Evolutionary conservation across 2,797 vertebrate genomes (phyloP).

Genomic region (Helicolenus hilgendorfi): DNA sequence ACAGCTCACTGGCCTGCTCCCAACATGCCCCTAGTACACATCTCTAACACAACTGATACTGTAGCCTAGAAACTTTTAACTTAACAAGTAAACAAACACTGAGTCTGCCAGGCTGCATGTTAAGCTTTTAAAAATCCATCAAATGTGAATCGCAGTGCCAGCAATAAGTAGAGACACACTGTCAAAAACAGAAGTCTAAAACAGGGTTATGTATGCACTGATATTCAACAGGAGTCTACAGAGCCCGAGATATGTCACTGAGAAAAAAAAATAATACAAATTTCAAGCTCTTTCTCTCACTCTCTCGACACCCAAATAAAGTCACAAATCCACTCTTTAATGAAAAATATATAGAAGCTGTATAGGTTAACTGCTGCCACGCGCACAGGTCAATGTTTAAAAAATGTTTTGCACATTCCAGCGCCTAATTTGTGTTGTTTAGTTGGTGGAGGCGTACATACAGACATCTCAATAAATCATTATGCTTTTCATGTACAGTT

Average conservation of each 20-base stretch:
- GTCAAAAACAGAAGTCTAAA: slow-evolving; percentile 10
- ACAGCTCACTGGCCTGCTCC: slow-evolving; percentile 64
- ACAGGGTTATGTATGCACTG: not conserved
- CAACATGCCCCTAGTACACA: slow-evolving; percentile 44
- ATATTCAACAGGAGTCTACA: not conserved
- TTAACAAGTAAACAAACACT: slow-evolving; percentile 44
- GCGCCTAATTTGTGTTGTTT: not conserved
- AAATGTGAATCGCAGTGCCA: slow-evolving; percentile 12
- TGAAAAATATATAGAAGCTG: not conserved
- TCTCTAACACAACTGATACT: slow-evolving; percentile 35
- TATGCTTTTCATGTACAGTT: not conserved
- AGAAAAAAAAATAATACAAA: not conserved
- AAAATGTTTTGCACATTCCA: not conserved
- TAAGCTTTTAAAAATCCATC: slow-evolving; percentile 32
- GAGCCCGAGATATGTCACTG: not conserved
- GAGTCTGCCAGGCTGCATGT: slow-evolving; percentile 6
- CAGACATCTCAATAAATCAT: not conserved
- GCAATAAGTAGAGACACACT: slow-evolving; percentile 6
- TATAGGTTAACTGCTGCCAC: not conserved
- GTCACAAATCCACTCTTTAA: not conserved
- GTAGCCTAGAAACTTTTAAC: slow-evolving; percentile 43
- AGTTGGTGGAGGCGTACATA: not conserved
- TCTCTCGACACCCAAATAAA: not conserved
- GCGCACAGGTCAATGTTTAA: not conserved
- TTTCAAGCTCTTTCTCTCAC: not conserved